Evolutionary conservation across 2,113 vertebrate genomes (phyloP).

Genomic region (Mormyrus lacerda): DNA sequence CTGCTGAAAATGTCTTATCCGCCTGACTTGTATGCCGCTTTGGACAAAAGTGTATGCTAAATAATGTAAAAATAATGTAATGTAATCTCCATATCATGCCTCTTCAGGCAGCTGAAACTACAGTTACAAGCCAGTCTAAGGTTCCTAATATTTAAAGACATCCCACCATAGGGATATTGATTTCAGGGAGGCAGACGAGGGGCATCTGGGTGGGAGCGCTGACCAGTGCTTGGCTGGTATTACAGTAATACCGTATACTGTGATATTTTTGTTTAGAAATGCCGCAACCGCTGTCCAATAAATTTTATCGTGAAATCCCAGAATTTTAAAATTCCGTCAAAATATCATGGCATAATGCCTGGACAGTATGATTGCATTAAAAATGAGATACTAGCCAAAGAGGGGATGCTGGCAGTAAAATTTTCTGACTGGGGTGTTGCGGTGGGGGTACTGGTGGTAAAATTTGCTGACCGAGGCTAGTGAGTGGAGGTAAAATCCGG

Average conservation of each 20-base stretch:
- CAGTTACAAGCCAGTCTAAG: neutral
- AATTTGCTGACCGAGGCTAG: neutral
- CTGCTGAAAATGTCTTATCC: neutral
- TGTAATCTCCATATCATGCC: neutral
- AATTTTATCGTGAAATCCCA: neutral
- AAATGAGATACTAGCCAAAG: neutral
- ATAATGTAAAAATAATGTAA: neutral
- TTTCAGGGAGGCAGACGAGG: neutral
- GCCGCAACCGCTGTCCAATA: neutral
- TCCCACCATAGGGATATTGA: neutral
- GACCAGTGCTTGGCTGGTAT: neutral
- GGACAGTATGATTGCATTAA: neutral
- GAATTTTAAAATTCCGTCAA: neutral
- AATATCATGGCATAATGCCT: neutral
- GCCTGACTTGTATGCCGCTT: neutral
- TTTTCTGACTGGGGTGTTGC: neutral
- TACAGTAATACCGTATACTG: neutral
- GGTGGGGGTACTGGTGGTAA: neutral
- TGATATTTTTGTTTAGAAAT: neutral
- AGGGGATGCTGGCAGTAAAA: neutral
- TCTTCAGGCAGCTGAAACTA: neutral
- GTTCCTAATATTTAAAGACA: neutral
- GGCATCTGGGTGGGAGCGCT: neutral
- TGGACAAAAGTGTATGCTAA: neutral
- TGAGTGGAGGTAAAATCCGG: neutral